phyloP scores from a whole-genome alignment of 92 coral and sea anemone genomes.

The Metridium senile region DNA sequence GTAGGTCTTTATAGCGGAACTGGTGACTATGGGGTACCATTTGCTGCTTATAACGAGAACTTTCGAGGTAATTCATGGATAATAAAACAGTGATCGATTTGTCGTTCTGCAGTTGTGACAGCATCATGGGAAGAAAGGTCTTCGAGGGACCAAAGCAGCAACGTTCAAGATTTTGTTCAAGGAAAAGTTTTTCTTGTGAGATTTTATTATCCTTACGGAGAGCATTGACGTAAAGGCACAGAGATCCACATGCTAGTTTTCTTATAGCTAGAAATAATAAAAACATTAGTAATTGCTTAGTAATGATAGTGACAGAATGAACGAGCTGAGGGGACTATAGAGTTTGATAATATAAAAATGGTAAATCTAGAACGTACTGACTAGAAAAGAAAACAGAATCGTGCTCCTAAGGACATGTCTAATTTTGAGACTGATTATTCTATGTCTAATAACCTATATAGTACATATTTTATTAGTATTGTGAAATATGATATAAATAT shows the following conservation, averaged over 20 bases:
- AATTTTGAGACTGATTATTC: not conserved
- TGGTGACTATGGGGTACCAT: not conserved
- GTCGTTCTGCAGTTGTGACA: not conserved
- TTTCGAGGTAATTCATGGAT: conserved; percentile 10
- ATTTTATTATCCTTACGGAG: not conserved
- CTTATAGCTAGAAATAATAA: not conserved
- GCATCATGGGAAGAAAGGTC: not conserved
- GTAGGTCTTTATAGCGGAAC: not conserved
- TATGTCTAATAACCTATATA: not conserved
- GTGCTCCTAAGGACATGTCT: not conserved
- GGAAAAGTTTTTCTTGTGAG: conserved; percentile 13
- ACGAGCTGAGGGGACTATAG: not conserved
- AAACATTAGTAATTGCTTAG: not conserved
- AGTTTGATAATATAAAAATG: not conserved
- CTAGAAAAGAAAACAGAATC: not conserved
- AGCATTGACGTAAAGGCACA: not conserved
- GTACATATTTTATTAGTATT: not conserved
- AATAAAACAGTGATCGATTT: not conserved
- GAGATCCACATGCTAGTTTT: conserved; percentile 17
- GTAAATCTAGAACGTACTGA: not conserved
- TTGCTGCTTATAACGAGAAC: conserved; percentile 1
- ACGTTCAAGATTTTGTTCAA: conserved; percentile 7
- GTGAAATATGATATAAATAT: not conserved
- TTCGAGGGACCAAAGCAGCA: conserved; percentile 15
- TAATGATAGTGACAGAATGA: not conserved